Conservation (phyloP, 2,113 vertebrate species). For the Trichechus manatus region DNA sequence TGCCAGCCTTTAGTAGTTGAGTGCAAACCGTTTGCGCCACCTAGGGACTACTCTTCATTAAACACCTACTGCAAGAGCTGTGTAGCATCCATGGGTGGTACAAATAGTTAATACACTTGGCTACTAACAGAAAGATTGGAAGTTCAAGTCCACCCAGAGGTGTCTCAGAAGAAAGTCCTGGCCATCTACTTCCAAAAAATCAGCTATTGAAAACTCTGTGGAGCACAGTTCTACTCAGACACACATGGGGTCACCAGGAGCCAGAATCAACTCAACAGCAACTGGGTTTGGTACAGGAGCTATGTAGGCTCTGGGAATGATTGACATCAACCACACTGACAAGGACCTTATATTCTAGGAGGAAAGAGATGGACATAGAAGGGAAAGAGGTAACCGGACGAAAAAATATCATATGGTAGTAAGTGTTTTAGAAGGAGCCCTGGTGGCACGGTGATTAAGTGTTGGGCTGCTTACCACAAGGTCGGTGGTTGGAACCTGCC, state of each 20-base stretch:
- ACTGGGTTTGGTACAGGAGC: background rate
- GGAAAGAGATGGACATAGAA: background rate
- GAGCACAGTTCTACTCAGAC: background rate
- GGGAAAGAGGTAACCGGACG: background rate
- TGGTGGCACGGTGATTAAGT: background rate
- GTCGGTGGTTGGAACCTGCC: background rate
- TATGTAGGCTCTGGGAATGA: background rate
- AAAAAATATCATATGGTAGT: background rate
- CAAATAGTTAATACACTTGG: background rate
- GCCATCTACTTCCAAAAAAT: background rate
- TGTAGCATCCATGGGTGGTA: background rate
- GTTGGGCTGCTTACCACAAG: background rate
- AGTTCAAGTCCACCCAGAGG: background rate
- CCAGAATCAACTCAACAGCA: no score
- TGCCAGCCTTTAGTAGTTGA: background rate
- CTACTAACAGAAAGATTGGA: background rate
- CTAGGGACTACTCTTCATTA: background rate
- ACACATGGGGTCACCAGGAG: background rate
- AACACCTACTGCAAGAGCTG: no score
- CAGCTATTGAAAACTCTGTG: background rate
- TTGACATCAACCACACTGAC: background rate
- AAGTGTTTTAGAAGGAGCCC: background rate
- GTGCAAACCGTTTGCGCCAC: background rate
- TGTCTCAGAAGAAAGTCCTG: background rate
- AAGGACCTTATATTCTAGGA: background rate